These are phyloP conservation scores for Condylura cristata DNA, from an alignment of 2,113 vertebrate species.

Conservation along the genomic window DNA sequence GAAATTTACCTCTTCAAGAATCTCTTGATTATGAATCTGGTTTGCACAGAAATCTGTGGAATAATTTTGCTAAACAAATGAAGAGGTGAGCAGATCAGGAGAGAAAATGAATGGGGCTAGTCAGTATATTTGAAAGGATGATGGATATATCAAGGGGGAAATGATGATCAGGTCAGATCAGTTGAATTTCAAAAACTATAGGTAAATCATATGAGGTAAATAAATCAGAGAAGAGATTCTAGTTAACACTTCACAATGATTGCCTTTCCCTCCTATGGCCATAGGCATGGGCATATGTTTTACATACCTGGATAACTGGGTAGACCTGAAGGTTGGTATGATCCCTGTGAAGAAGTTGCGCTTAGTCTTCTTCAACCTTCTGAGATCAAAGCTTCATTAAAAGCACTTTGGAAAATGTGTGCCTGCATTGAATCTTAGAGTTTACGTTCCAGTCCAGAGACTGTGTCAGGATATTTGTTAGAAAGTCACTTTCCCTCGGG, in stretches of 20 bases:
- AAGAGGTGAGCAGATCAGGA: not conserved
- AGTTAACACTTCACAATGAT: not conserved
- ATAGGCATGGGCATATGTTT: not conserved
- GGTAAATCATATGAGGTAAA: not conserved
- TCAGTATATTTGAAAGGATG: not conserved
- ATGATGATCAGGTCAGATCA: not conserved
- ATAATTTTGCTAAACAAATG: not conserved
- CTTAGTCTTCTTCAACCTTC: not conserved
- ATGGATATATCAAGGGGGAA: not conserved
- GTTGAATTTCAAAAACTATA: not conserved
- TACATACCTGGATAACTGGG: not conserved
- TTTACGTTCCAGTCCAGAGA: not conserved
- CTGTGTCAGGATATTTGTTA: not conserved
- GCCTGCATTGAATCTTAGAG: not conserved
- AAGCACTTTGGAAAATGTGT: not conserved
- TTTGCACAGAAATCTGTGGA: not conserved
- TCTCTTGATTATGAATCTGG: not conserved
- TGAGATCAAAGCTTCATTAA: not conserved
- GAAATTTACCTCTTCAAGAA: not conserved
- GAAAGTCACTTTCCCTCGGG: not conserved
- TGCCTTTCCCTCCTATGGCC: not conserved
- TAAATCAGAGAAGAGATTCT: not conserved
- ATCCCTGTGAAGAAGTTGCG: too few species aligned
- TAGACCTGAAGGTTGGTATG: not conserved
- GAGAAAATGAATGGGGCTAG: not conserved